Evolutionary conservation across 2,113 vertebrate species (phyloP), one percentile per base, ranked within the genome.

Genomic region (Tonatia bakeri): DNA sequence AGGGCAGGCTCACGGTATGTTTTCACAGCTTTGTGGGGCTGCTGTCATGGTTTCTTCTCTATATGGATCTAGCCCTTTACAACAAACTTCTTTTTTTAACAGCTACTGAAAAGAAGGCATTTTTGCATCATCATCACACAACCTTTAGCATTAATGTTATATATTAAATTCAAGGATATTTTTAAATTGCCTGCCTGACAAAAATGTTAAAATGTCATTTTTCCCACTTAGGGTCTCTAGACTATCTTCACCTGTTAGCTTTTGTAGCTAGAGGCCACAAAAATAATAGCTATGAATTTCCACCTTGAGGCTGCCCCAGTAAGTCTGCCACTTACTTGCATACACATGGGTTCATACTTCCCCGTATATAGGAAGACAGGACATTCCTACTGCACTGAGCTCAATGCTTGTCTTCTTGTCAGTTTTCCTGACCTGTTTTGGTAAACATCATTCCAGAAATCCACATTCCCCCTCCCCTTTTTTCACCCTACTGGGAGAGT

Each of bases 131-230:
- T 87, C 91, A 86, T 95, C 91, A 96, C 84, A 97, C 97, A 98
- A 98, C 97, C 95, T 79, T 9, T 20, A 97, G 95, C 97, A 98
- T 98, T 97, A 98, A 98, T 97, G 96, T 96, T 93, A 96, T 94
- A 94, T 94, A 31, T 28, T 97, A 96, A 97, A 97, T 97, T 96
- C 93, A 88, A 96, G 95, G 87, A 97, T 98, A 96, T 56, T 97
- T 96, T 94, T 97, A 97, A 97, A 98, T 97, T 73, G 92, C 95
- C 86, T 98, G 94, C 92, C 95, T 98, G 96, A 96, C 86, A 96
- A 95, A 97, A 97, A 97, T 94, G 93, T 97, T 93, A 92, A 93
- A 56, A 89, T 90, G 94, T 70, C 75, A 24, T 97, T 76, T 81
- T 91, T 28, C 47, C 87, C 89, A 77, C 61, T 79, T 90, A 67